Base-by-base conservation (phyloP, 2,113 vertebrate genomes). In the Eurypyga helias region DNA sequence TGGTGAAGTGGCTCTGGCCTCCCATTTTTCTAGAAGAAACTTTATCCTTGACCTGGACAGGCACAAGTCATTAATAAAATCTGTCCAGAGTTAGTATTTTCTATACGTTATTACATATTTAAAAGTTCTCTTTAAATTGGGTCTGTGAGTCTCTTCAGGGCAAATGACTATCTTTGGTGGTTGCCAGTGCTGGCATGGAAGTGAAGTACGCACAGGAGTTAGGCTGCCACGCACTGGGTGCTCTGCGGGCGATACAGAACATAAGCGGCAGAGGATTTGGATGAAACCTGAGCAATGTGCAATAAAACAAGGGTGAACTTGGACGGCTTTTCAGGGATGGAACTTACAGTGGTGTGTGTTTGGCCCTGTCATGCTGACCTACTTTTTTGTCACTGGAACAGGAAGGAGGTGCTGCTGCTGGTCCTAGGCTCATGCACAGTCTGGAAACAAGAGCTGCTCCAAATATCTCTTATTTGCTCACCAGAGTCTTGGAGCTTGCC, bases 231-330 rank as follows among this genome's bases (percentile, higher is more conserved):
- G 34, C 64, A 67, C 21, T 36, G 89, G 49, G 54, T 4, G 1
- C 60, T 77, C 54, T 60, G 64, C 1, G 4, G 70, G 58, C 71
- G 89, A 62, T 66, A 69, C 13, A 38, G 73, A 57, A 28, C 21
- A 17, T 17, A 76, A 28, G 71, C 66, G 69, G 82, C 87, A 93
- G 36, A 77, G 85, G 58, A 70, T 92, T 87, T 92, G 54, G n/a
- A 83, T 88, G 93, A 83, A 94, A 86, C 67, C 67, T 86, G 83
- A 88, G 67, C 64, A 88, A 88, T 54, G 23, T 73, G 85, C 87
- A 96, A 55, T 88, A 88, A 90, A 94, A 78, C 79, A 96, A 92
- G 90, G 92, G 86, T 33, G 23, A 86, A 94, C 75, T 78, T 88
- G 92, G 87, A 25, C 62, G 86, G 62, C 58, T 90, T 94, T 79